Base-by-base conservation (phyloP, 2,797 vertebrate genomes). In the Lerista edwardsae region DNA sequence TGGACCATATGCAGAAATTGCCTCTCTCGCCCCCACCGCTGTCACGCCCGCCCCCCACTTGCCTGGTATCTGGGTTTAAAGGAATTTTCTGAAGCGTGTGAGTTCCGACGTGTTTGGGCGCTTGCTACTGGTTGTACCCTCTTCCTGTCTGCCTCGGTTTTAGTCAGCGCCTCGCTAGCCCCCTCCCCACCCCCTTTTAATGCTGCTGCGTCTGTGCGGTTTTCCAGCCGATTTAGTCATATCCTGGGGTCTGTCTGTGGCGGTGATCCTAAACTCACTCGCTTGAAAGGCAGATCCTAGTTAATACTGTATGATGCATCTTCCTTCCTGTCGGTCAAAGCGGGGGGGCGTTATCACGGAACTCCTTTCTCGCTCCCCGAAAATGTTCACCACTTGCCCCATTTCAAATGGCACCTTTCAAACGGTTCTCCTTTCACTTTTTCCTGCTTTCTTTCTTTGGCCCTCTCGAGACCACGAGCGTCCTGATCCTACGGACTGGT, bases 281-380 rank as follows among this genome's bases (percentile, higher is more conserved):
- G 11, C 8, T 10, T 11, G 9, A 15, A 44, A 57, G 44, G 27
- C 25, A 67, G 10, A 62, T 4, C 65, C 27, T 19, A 15, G 36
- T 39, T 1, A 19, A 21, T 6, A 27, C 8, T 1, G 17, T 57
- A 29, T 23, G 1, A 2, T 1, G 34, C 6, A 62, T 19, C 2
- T 3, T 8, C 1, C 17, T 1, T 31, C 29, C 27, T 15, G n/a
- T 34, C n/a, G 1, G 51, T 47, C 47, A 2, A 2, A 2, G 47
- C 5, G 4, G 15, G 51, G 14, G 51, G 51, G 51, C 1, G 51
- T n/a, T n/a, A n/a, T n/a, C n/a, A n/a, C n/a, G n/a, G n/a, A n/a
- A n/a, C n/a, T n/a, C n/a, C n/a, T n/a, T n/a, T n/a, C n/a, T n/a
- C n/a, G n/a, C 64, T 23, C 6, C 39, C 59, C 15, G 31, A 25